Percentiles rank a stretch among this genome's conserved stretches.
Conservation (phyloP, 2,113 vertebrate genomes). For the Gobiocypris rarus region DNA sequence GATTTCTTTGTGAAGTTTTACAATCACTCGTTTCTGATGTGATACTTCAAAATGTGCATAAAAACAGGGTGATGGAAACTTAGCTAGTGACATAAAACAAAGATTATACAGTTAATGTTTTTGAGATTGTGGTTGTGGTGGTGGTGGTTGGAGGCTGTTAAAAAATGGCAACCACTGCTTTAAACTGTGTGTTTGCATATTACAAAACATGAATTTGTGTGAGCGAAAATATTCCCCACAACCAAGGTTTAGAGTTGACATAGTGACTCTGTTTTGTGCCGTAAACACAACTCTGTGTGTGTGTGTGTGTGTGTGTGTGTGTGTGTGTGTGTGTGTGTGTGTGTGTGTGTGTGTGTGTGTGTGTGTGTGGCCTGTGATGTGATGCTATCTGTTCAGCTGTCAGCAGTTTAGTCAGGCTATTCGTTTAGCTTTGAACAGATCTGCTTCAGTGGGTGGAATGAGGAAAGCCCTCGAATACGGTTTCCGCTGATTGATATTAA, state of each 20-base stretch:
- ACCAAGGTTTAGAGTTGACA: neutral
- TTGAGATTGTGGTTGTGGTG: no score
- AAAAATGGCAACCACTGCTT: neutral
- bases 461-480: constrained; percentile 32
- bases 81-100: neutral
- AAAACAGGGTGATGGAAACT: no score
- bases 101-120: neutral
- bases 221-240: neutral
- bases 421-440: constrained; percentile 64
- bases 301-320: neutral
- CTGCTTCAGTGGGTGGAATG: constrained; percentile 64
- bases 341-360: constrained; percentile 26
- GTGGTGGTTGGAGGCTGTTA: neutral
- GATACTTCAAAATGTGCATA: no score
- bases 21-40: no score
- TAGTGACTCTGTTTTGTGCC: constrained; percentile 12
- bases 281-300: constrained; percentile 16
- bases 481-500: constrained; percentile 30
- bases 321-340: neutral
- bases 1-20: no score
- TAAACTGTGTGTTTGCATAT: neutral
- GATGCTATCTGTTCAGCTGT: constrained; percentile 65
- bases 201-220: neutral
- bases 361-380: constrained; percentile 19
- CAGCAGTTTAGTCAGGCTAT: constrained; percentile 63